Evolutionary conservation across 2,797 vertebrate species (phyloP).

Genomic region (Catamblyrhynchus diadema): DNA sequence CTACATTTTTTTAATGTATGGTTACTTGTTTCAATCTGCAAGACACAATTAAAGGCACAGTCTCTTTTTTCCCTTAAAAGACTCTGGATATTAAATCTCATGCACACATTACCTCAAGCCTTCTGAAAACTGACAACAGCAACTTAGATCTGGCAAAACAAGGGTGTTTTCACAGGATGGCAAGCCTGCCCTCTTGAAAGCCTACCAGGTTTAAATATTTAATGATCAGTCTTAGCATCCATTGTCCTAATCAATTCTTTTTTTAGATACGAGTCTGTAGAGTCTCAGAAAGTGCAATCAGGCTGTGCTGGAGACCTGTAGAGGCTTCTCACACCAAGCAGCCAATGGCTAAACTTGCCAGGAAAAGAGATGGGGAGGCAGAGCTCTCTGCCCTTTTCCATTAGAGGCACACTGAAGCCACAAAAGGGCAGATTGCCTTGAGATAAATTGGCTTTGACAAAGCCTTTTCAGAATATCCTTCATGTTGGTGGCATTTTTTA

Average conservation of each 20-base stretch:
- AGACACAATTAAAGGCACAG: background rate
- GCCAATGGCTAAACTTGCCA: background rate
- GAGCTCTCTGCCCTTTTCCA: background rate
- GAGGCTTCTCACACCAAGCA: background rate
- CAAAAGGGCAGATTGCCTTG: background rate
- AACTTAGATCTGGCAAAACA: background rate
- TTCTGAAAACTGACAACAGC: background rate
- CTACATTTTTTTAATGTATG: background rate
- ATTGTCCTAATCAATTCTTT: slow-evolving; percentile 26
- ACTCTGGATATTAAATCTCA: background rate
- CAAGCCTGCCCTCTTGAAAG: background rate
- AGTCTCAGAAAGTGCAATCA: background rate
- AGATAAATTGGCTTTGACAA: background rate
- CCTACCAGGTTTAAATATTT: slow-evolving; percentile 51
- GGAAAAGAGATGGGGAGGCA: background rate
- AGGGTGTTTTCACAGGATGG: background rate
- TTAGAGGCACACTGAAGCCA: background rate
- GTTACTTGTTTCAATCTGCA: background rate
- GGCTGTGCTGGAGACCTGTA: background rate
- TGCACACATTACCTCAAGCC: background rate
- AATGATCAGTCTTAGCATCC: slow-evolving; percentile 7
- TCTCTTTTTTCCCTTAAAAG: background rate
- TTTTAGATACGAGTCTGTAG: background rate
- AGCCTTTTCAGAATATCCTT: background rate
- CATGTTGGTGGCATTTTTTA: background rate